Base-by-base conservation (phyloP, 1,140 invertebrate species). In the Drosophila kikkawai region DNA sequence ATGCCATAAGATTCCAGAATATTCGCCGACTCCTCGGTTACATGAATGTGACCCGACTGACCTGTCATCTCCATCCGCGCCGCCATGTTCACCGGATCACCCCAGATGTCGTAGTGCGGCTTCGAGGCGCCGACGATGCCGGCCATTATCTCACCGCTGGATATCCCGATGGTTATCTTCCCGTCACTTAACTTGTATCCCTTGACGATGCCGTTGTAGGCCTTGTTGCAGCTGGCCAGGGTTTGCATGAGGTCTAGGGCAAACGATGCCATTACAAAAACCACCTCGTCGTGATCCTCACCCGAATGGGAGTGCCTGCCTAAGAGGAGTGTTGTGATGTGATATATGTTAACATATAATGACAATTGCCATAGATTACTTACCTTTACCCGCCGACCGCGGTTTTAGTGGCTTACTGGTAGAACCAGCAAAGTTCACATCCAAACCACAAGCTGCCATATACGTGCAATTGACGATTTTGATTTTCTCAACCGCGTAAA, bases 401-500 rank as follows among this genome's bases (percentile, higher is more conserved):
- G 1, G 7, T 9, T 19, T 17, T 13, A 26, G 2, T 15, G 57
- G 48, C 17, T 12, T 45, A 34, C 67, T 77, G 1, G 65, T 34
- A 32, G 32, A 7, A 7, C 42, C 50, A 1, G 55, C 67, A 17
- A 78, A 74, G 9, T 17, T 53, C 1, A 88, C 1, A 80, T 97
- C 96, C 29, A 99, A 93, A 3, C 98, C 98, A 92, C 97, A 97
- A 0, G 97, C 98, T 8, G 97, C 97, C 98, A 99, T 98, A 86
- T 98, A 99, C 0, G 97, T 98, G 93, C 96, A 97, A 34, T 98
- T 95, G 39, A 98, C 97, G 47, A 98, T 96, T 94, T 99, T 99
- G 12, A 99, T 99, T 93, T 98, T 98, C 85, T 98, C 97, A n/a
- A 88, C 85, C n/a, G 65, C 22, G n/a, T 53, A 85, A 26, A 66